A percentile compares a stretch with the other conserved stretches of the same genome.
Evolutionary conservation across 2,888 invertebrate genomes (phyloP).

Genomic region (Drosophila nigricruria): DNA sequence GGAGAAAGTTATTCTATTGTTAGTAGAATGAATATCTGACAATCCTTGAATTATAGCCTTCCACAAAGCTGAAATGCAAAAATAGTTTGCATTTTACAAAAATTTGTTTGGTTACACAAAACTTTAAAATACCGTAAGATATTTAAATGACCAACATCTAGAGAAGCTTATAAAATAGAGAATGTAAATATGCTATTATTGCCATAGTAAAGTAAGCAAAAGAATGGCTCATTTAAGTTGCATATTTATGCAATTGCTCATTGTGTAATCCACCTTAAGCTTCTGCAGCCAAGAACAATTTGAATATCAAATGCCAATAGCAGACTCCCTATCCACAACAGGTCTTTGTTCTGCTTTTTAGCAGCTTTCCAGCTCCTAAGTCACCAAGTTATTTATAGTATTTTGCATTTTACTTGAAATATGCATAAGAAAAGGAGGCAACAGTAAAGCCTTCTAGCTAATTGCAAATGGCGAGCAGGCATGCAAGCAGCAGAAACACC

Average conservation of each 20-base stretch:
- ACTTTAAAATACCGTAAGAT: background rate
- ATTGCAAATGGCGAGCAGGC: conserved; percentile 61
- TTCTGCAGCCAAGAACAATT: conserved; percentile 21
- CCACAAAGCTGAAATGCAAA: background rate
- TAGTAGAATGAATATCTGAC: background rate
- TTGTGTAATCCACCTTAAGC: conserved; percentile 25
- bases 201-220: background rate
- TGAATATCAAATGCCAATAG: conserved; percentile 38
- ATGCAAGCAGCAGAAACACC: conserved; percentile 28
- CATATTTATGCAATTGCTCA: conserved; percentile 36
- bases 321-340: background rate
- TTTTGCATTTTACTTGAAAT: conserved; percentile 38
- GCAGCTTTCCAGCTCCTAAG: background rate
- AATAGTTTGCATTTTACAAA: background rate
- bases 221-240: conserved; percentile 5
- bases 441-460: conserved; percentile 46
- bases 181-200: background rate
- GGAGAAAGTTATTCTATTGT: background rate
- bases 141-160: background rate
- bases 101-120: background rate
- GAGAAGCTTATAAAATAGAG: background rate
- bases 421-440: conserved; percentile 56
- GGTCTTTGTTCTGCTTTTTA: background rate
- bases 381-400: conserved; percentile 43
- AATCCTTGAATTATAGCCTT: background rate